A percentile compares a stretch with the other conserved stretches of the same genome.
Evolutionary conservation across 92 coral and sea anemone genomes (phyloP).

Genomic region (Metridium senile): DNA sequence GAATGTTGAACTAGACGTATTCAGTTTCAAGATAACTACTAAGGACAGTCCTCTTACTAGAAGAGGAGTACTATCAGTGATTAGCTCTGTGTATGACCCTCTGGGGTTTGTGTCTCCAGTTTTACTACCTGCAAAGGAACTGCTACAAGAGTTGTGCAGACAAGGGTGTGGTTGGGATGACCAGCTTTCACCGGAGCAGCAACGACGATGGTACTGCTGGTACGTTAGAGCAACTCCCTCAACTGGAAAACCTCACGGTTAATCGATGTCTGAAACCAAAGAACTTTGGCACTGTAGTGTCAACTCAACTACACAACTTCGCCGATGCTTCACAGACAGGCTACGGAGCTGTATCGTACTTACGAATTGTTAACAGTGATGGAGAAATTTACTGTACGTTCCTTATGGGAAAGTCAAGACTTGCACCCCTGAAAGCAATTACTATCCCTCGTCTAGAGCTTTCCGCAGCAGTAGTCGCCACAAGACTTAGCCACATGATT

Average conservation of each 20-base stretch:
- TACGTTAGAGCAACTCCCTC: slow-evolving; percentile 40
- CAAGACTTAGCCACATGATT: slow-evolving; percentile 17
- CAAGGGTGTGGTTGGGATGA: slow-evolving; percentile 47
- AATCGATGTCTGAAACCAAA: slow-evolving; percentile 39
- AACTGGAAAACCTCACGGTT: slow-evolving; percentile 29
- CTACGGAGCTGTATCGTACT: slow-evolving; percentile 21
- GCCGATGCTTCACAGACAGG: slow-evolving; percentile 29
- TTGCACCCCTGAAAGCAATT: slow-evolving; percentile 8
- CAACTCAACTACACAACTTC: slow-evolving; percentile 50
- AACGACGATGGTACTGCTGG: slow-evolving; percentile 32
- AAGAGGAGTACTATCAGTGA: slow-evolving; percentile 38
- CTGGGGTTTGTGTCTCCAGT: slow-evolving; percentile 41
- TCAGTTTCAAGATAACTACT: slow-evolving; percentile 36
- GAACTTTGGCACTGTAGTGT: slow-evolving; percentile 40
- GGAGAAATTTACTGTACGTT: slow-evolving; percentile 18
- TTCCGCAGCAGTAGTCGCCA: slow-evolving; percentile 37
- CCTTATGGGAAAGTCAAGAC: slow-evolving; percentile 27
- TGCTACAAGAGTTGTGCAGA: slow-evolving; percentile 48
- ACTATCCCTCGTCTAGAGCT: slow-evolving; percentile 37
- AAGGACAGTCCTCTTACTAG: slow-evolving; percentile 45
- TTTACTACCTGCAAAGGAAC: slow-evolving; percentile 24
- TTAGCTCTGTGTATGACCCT: slow-evolving; percentile 52
- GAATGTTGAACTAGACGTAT: slow-evolving; percentile 42
- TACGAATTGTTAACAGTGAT: slow-evolving; percentile 9
- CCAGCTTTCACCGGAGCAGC: slow-evolving; percentile 29